A percentile compares a stretch with the other conserved stretches of the same genome.
Conservation (phyloP, 64 coral and sea anemone species). For the Stichodactyla helianthus region DNA sequence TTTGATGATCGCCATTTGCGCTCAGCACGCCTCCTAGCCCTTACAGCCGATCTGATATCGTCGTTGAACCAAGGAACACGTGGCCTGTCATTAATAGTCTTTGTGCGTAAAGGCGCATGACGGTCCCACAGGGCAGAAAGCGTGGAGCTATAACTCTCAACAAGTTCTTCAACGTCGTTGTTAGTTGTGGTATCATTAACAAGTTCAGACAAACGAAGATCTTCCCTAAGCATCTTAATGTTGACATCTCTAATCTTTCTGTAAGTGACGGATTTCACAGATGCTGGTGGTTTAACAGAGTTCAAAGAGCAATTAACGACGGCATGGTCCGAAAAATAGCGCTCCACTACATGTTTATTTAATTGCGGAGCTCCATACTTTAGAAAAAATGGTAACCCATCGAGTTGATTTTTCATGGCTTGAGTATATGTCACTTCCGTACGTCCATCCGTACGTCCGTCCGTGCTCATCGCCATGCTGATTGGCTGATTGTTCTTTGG, state of each 20-base stretch:
- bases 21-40: constrained; percentile 23
- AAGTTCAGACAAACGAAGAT: not conserved
- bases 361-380: too few relatives aligned
- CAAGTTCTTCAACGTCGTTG: not conserved
- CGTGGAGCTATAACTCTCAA: not conserved
- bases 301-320: not conserved
- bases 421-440: too few relatives aligned
- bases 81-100: not conserved
- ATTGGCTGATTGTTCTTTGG: too few relatives aligned
- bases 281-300: constrained; percentile 7
- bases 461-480: too few relatives aligned
- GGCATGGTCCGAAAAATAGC: constrained; percentile 3
- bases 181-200: too few relatives aligned
- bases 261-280: not conserved
- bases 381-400: too few relatives aligned
- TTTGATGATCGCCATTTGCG: constrained; percentile 5
- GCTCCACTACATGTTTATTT: not conserved
- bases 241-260: not conserved
- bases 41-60: not conserved
- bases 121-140: not conserved
- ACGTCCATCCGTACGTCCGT: too few relatives aligned
- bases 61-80: not conserved
- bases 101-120: not conserved
- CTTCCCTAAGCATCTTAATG: not conserved
- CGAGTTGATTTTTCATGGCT: too few relatives aligned